Percentiles rank a stretch among this genome's conserved stretches.
phyloP scores from a whole-genome alignment of 2,888 invertebrate species.

The Machimus atricapillus region DNA sequence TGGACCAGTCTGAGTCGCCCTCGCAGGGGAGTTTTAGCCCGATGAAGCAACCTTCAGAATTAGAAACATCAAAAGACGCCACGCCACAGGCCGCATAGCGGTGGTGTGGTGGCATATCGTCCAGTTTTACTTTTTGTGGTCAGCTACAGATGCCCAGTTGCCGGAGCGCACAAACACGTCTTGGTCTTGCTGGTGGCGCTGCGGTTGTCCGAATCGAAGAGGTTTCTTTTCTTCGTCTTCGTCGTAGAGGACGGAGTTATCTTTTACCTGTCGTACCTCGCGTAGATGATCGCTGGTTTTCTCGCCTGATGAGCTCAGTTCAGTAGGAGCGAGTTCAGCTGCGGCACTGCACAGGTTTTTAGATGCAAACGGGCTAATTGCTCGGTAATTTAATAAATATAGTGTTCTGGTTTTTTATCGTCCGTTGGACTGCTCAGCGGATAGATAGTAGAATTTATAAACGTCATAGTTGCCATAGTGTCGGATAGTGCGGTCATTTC shows the following conservation, averaged over 20 bases:
- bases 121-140: constrained; percentile 21
- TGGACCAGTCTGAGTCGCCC: background rate
- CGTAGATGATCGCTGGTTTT: constrained; percentile 29
- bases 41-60: constrained; percentile 21
- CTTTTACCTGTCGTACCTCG: background rate
- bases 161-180: background rate
- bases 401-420: background rate
- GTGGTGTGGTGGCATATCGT: background rate
- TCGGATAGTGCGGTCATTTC: background rate
- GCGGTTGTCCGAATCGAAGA: background rate
- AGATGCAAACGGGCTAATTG: background rate
- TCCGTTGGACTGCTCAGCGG: background rate
- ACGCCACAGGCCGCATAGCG: background rate
- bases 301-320: constrained; percentile 35
- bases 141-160: background rate
- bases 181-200: background rate
- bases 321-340: constrained; percentile 1
- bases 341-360: background rate
- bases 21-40: background rate
- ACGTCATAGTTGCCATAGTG: background rate
- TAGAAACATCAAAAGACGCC: constrained; percentile 9
- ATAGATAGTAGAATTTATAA: background rate
- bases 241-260: background rate
- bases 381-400: background rate
- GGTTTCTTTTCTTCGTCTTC: background rate